Base-by-base conservation (phyloP, 2,113 vertebrate genomes). In the Prochilodus magdalenae region DNA sequence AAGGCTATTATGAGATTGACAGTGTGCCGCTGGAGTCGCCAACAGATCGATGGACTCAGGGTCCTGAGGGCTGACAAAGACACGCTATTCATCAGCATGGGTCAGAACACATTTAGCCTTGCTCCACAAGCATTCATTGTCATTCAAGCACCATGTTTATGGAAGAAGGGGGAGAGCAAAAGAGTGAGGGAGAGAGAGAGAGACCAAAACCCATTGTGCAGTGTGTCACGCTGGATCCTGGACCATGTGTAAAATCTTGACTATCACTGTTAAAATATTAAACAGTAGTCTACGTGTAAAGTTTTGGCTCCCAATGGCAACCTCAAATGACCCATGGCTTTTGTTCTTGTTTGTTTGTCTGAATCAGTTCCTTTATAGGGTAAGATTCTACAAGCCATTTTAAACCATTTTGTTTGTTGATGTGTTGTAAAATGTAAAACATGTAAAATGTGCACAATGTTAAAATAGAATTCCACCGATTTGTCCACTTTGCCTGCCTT, bases 71-170 rank as follows among this genome's bases (percentile, higher is more conserved):
- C 55, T 84, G 71, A 70, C 13, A n/a, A 76, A 84, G 80, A 83
- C 85, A 84, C 69, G 82, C 83, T 86, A 90, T 91, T 88, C 80
- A 89, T 91, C 89, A 88, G 84, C 85, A 83, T 79, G 59, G 85
- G 86, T 89, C 87, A 87, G 77, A 89, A 86, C 87, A 85, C 84
- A 85, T 92, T 91, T 90, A 89, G 86, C 60, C 84, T 69, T 76
- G 79, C 85, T 83, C 87, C 88, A 85, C 72, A 87, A 84, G 80
- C 76, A 72, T 81, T 87, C 84, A 85, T 90, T 90, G 88, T 87
- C 88, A 88, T 90, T 90, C 81, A 85, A 86, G 84, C 85, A 78
- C 80, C 73, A 81, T 84, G 84, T 86, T 85, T 81, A 79, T 73
- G 84, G 71, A 80, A 69, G 65, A n/a, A 60, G 8, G 26, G 62